Evolutionary conservation across 1,140 invertebrate species (phyloP).

Genomic region (Drosophila orosa): DNA sequence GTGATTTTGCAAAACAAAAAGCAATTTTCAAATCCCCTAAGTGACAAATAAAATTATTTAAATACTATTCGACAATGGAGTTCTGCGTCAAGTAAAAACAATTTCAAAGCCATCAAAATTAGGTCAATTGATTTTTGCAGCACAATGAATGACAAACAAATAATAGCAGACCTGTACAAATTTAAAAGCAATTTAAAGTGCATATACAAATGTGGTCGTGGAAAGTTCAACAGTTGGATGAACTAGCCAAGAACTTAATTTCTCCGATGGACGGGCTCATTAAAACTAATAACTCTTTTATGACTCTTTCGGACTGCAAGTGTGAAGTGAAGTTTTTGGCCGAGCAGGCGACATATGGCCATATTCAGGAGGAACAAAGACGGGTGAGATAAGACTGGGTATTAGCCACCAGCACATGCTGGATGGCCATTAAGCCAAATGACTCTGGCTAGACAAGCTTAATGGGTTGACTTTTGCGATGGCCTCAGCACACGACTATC

Average conservation of each 20-base stretch:
- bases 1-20: conserved; percentile 21
- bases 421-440: conserved; percentile 47
- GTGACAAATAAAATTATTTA: conserved; percentile 42
- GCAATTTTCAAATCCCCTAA: conserved; percentile 14
- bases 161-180: conserved; percentile 8
- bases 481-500: conserved; percentile 10
- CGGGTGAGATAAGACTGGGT: conserved; percentile 20
- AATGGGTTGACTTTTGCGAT: conserved; percentile 36
- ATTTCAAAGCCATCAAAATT: conserved; percentile 38
- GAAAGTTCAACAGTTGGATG: conserved; percentile 31
- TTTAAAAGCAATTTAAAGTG: conserved; percentile 34
- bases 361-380: conserved; percentile 19
- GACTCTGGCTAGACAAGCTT: conserved; percentile 45
- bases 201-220: background rate
- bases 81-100: conserved; percentile 7
- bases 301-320: conserved; percentile 38
- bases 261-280: conserved; percentile 28
- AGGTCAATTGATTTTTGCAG: conserved; percentile 52
- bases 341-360: conserved; percentile 32
- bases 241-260: conserved; percentile 22
- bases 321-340: conserved; percentile 38
- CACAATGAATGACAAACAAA: conserved; percentile 34
- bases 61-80: conserved; percentile 35
- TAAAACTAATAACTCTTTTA: conserved; percentile 73
- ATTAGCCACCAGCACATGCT: conserved; percentile 20